Conservation (phyloP, 2,888 invertebrate genomes). For the Aethes cnicana region DNA sequence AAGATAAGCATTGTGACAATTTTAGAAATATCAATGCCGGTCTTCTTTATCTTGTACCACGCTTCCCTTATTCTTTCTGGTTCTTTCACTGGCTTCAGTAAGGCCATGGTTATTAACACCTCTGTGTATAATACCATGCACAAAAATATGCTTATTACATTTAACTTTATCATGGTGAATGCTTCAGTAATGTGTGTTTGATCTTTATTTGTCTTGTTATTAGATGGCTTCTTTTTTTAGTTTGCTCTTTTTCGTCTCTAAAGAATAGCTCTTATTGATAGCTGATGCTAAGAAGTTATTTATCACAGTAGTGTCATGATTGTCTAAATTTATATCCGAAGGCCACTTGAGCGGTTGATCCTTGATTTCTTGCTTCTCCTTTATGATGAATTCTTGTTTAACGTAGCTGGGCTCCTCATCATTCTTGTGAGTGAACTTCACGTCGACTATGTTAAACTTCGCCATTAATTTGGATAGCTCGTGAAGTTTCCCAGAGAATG, state of each 20-base stretch:
- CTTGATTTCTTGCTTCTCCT: constrained; percentile 36
- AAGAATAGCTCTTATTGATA: no score
- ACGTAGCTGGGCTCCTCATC: no score
- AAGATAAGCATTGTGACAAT: constrained; percentile 37
- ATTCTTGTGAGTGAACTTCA: no score
- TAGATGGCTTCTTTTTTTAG: constrained; percentile 5
- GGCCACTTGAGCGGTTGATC: constrained; percentile 47
- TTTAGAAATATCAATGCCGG: constrained; percentile 37
- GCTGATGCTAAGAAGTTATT: constrained; percentile 46
- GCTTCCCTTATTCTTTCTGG: constrained; percentile 53
- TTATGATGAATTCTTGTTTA: constrained; percentile 32
- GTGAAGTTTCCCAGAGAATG: constrained; percentile 63
- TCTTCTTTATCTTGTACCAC: constrained; percentile 45
- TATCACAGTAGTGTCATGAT: constrained; percentile 44
- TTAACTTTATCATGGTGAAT: constrained; percentile 46
- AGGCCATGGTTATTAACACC: constrained; percentile 46
- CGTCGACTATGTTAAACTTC: constrained; percentile 58
- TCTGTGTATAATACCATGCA: constrained; percentile 49
- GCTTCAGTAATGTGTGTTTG: neutral
- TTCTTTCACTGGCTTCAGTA: constrained; percentile 58
- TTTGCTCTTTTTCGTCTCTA: constrained; percentile 35
- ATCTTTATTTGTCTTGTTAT: constrained; percentile 13
- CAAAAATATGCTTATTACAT: constrained; percentile 48
- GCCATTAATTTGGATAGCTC: constrained; percentile 64
- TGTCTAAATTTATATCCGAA: constrained; percentile 46